These are phyloP conservation scores for Labroides dimidiatus DNA, from an alignment of 2,797 vertebrate species.

Conservation along the genomic window DNA sequence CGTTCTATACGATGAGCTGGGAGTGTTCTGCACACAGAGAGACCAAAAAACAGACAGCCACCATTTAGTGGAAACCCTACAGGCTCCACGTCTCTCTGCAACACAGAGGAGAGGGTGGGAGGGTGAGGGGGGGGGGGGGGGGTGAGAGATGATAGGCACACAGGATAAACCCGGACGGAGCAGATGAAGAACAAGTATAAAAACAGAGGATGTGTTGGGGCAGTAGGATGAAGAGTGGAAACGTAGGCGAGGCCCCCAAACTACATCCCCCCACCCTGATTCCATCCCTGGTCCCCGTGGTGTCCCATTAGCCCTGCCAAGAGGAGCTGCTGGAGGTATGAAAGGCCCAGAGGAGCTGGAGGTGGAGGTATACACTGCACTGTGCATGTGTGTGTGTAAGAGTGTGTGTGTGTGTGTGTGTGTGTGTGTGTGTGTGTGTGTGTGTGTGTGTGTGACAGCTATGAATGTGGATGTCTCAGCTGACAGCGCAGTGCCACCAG, in stretches of 20 bases:
- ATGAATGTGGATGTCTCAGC: constrained; percentile 49
- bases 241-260: constrained; percentile 42
- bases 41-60: constrained; percentile 27
- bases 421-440: constrained; percentile 33
- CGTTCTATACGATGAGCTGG: not conserved
- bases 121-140: not conserved
- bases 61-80: constrained; percentile 66
- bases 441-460: constrained; percentile 52
- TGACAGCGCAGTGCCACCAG: constrained; percentile 43
- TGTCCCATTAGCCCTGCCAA: constrained; percentile 66
- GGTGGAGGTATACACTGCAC: constrained; percentile 14
- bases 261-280: constrained; percentile 27
- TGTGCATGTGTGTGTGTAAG: too few relatives aligned
- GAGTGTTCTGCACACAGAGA: constrained; percentile 25
- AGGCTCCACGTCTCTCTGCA: constrained; percentile 53
- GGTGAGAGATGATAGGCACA: constrained; percentile 3
- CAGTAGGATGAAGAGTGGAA: constrained; percentile 43
- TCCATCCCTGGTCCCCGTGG: too few relatives aligned
- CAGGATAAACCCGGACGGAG: constrained; percentile 35
- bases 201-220: constrained; percentile 23
- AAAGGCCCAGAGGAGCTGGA: constrained; percentile 49
- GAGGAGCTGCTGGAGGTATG: constrained; percentile 51
- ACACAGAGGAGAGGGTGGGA: constrained; percentile 3
- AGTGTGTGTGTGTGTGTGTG: too few relatives aligned
- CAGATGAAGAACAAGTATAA: constrained; percentile 44